Evolutionary conservation across 2,113 vertebrate species (phyloP).

Genomic region (Cyanistes caeruleus): DNA sequence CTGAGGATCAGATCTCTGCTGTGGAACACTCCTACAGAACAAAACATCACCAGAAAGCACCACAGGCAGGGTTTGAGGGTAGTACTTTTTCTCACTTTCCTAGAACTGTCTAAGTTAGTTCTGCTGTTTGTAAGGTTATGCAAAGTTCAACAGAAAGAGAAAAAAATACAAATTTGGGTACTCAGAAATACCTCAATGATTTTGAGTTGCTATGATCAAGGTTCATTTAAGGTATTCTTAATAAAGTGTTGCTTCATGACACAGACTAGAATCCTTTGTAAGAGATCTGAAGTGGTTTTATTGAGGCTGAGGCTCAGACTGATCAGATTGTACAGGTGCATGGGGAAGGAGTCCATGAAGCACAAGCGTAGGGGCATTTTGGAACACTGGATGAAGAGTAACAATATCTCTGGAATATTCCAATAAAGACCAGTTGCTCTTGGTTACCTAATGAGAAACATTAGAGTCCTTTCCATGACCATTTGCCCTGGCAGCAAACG

Average conservation of each 20-base stretch:
- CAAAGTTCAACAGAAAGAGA: neutral
- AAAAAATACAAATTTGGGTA: neutral
- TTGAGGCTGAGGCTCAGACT: neutral
- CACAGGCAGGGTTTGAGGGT: neutral
- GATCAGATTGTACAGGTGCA: accelerated
- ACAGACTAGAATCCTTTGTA: neutral
- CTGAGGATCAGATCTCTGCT: neutral
- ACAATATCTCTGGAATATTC: neutral
- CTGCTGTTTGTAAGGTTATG: neutral
- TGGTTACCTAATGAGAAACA: neutral
- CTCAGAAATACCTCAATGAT: neutral
- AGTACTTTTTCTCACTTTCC: neutral
- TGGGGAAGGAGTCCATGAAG: neutral
- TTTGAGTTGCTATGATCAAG: neutral
- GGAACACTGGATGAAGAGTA: neutral
- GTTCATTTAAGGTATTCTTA: neutral
- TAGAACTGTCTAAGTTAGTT: neutral
- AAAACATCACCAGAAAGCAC: neutral
- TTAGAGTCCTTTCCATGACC: neutral
- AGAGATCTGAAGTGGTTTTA: neutral
- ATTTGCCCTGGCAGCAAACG: neutral
- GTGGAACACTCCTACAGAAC: neutral
- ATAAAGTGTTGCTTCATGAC: neutral
- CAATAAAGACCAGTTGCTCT: neutral
- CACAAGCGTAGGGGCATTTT: neutral